Evolutionary conservation across 2,797 vertebrate species (phyloP).

Genomic region (Gorsachius magnificus): DNA sequence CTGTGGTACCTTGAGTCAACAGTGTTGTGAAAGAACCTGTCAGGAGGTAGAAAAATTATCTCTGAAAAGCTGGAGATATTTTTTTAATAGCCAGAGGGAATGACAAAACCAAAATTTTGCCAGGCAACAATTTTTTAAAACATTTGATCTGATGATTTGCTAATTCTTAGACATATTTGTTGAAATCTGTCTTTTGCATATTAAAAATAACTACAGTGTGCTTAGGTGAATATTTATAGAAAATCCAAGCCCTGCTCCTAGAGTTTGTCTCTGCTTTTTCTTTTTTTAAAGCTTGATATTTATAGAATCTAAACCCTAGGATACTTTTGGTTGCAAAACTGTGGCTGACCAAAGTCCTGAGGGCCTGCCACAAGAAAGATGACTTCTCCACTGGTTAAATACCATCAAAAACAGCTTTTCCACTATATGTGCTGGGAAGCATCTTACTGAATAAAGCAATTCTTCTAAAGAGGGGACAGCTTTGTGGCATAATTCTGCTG

Average conservation of each 20-base stretch:
- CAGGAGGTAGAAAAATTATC: not conserved
- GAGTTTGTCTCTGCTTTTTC: not conserved
- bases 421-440: not conserved
- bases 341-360: not conserved
- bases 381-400: not conserved
- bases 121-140: not conserved
- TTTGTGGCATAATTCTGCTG: not conserved
- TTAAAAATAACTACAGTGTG: not conserved
- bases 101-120: not conserved
- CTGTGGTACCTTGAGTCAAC: not conserved
- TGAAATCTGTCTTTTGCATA: not conserved
- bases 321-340: not conserved
- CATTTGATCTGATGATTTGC: not conserved
- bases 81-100: not conserved
- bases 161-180: not conserved
- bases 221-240: slow-evolving; percentile 27
- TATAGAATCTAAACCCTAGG: slow-evolving; percentile 1
- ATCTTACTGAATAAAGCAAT: not conserved
- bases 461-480: not conserved
- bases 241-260: not conserved
- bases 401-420: not conserved
- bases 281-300: slow-evolving; percentile 7
- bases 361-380: not conserved
- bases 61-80: not conserved
- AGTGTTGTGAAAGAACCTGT: not conserved